Base-by-base conservation (phyloP, 37 sponge, comb jelly and placozoan species). In the Lycopodina hypogea region DNA sequence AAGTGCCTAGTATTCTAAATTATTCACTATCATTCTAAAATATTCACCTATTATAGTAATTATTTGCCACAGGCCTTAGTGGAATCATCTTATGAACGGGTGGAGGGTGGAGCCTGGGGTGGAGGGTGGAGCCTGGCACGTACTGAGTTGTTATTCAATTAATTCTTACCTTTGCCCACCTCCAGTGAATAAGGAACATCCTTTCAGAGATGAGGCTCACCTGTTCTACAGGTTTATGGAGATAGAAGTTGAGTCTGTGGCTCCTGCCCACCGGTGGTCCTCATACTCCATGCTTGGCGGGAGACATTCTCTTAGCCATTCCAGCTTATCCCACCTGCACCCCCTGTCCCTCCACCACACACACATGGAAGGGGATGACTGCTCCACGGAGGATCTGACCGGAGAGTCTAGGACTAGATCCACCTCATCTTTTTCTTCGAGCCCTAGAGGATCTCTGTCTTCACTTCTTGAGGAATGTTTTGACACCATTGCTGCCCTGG, bases 401-500 rank as follows among this genome's bases (percentile, higher is more conserved):
- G 48, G 24, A 60, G 61, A 60, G 61, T 1, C 50, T 8, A 42
- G 71, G 8, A 14, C 75, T 22, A 17, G 34, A 60, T 80, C 81
- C 7, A 2, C 79, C 41, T 42, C 59, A 4, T 68, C 76, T 39
- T 38, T 63, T 24, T 58, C 82, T 42, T 60, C 73, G 1, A 71
- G 78, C 34, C 69, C 85, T 18, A 45, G 85, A 28, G 57, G 71
- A 70, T 77, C 78, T 23, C 40, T 84, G 59, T 36, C 72, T 4
- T 72, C 87, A 1, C 22, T 82, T 11, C 87, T 93, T 6, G 90
- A 93, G 12, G 94, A 93, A 64, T 86, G 89, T 59, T 93, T 93
- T 68, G 90, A 89, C 56, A 75, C 81, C 28, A 75, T 89, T 28
- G 83, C 89, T 42, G 71, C 71, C 17, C 81, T 89, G 18, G 87